A percentile compares a stretch with the other conserved stretches of the same genome.
Evolutionary conservation across 2,797 vertebrate species (phyloP).

Genomic region (Ceyx erithaca): DNA sequence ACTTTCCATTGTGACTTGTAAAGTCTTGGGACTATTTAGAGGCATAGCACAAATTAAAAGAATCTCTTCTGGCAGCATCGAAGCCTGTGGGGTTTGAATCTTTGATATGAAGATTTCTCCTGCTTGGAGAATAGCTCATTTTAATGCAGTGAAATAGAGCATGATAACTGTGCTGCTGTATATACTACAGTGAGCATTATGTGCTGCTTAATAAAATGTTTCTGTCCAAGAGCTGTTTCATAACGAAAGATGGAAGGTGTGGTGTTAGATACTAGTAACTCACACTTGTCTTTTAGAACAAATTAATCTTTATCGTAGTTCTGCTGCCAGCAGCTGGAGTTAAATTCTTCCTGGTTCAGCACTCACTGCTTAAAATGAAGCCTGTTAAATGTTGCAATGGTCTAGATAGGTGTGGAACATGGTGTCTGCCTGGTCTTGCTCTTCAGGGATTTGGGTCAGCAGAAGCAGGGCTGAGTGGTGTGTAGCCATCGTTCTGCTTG

Average conservation of each 20-base stretch:
- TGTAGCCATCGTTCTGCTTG: neutral
- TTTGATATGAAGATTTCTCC: slow-evolving; percentile 33
- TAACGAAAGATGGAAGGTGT: neutral
- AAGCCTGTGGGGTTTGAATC: slow-evolving; percentile 17
- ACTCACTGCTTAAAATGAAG: neutral
- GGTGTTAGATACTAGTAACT: neutral
- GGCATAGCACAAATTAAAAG: neutral
- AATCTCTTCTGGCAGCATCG: neutral
- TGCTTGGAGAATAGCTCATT: slow-evolving; percentile 21
- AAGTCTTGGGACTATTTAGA: slow-evolving; percentile 14
- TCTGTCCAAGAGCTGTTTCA: neutral
- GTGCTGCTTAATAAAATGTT: neutral
- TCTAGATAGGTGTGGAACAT: neutral
- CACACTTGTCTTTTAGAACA: neutral
- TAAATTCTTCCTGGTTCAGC: neutral
- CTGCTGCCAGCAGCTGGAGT: neutral
- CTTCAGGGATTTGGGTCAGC: neutral
- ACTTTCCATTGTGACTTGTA: neutral
- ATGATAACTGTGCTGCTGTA: slow-evolving; percentile 1
- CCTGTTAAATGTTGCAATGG: neutral
- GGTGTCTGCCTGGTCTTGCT: neutral
- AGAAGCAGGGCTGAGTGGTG: neutral
- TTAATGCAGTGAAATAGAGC: slow-evolving; percentile 54
- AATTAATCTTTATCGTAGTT: neutral
- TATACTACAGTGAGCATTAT: neutral